These are phyloP conservation scores for Microchrysa polita DNA, from an alignment of 2,888 invertebrate genomes.

Conservation along the genomic window DNA sequence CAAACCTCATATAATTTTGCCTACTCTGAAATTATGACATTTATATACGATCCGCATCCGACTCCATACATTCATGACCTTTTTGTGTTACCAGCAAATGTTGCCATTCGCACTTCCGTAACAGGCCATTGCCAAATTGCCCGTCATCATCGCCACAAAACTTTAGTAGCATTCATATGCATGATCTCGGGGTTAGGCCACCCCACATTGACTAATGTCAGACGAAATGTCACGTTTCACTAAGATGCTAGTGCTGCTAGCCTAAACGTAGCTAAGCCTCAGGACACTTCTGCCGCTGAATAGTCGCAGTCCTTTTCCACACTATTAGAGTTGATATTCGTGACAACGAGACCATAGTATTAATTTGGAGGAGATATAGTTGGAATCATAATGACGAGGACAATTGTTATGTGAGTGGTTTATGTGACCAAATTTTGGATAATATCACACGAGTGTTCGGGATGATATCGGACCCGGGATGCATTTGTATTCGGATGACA, in stretches of 20 bases:
- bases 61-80: slow-evolving; percentile 9
- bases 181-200: background rate
- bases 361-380: slow-evolving; percentile 22
- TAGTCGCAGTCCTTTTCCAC: slow-evolving; percentile 5
- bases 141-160: background rate
- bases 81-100: background rate
- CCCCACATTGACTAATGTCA: slow-evolving; percentile 10
- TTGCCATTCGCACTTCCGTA: slow-evolving; percentile 18
- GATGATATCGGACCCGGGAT: background rate
- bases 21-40: no score
- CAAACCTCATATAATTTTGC: no score
- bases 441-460: background rate
- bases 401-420: slow-evolving; percentile 11
- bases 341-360: slow-evolving; percentile 13
- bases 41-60: no score
- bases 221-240: slow-evolving; percentile 28
- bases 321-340: slow-evolving; percentile 16
- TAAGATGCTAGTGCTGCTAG: background rate
- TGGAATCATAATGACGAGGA: slow-evolving; percentile 8
- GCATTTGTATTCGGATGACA: background rate
- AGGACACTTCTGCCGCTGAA: background rate
- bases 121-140: slow-evolving; percentile 3
- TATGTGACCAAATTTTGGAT: background rate
- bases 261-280: no score
- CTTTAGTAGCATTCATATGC: background rate